Evolutionary conservation across 2,797 vertebrate species (phyloP).

Genomic region (Myotis daubentonii): DNA sequence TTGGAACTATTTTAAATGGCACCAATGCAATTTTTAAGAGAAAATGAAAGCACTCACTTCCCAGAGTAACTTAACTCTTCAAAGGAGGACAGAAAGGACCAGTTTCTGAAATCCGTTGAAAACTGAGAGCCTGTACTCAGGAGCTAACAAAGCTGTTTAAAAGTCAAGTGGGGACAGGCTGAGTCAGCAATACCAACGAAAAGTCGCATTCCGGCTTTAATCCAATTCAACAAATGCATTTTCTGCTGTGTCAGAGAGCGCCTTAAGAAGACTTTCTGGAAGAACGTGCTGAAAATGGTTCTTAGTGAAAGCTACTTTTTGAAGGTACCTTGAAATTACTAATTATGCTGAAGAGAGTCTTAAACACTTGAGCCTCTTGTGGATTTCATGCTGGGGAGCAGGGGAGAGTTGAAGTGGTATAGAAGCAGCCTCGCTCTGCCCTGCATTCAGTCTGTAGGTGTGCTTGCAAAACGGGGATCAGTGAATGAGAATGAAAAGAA

Average conservation of each 20-base stretch:
- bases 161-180: slow-evolving; percentile 77
- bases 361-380: slow-evolving; percentile 42
- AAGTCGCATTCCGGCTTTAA: slow-evolving; percentile 70
- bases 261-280: slow-evolving; percentile 65
- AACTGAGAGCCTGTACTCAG: slow-evolving; percentile 67
- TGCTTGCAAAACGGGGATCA: background rate
- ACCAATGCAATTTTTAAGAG: slow-evolving; percentile 74
- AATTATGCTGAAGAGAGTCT: slow-evolving; percentile 53
- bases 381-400: slow-evolving; percentile 25
- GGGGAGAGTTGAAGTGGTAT: background rate
- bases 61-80: slow-evolving; percentile 71
- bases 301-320: slow-evolving; percentile 61
- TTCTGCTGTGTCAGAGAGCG: slow-evolving; percentile 68
- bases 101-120: slow-evolving; percentile 65
- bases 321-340: slow-evolving; percentile 67
- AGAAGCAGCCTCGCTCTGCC: accelerated
- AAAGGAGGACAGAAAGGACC: slow-evolving; percentile 41
- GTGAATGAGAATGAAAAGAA: background rate
- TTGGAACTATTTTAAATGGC: slow-evolving; percentile 81
- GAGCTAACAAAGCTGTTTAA: slow-evolving; percentile 67
- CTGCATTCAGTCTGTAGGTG: background rate
- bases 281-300: slow-evolving; percentile 67
- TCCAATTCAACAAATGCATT: slow-evolving; percentile 68
- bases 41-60: slow-evolving; percentile 77
- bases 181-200: slow-evolving; percentile 81